Conservation (phyloP, 2,113 vertebrate genomes). For the Anguilla rostrata region DNA sequence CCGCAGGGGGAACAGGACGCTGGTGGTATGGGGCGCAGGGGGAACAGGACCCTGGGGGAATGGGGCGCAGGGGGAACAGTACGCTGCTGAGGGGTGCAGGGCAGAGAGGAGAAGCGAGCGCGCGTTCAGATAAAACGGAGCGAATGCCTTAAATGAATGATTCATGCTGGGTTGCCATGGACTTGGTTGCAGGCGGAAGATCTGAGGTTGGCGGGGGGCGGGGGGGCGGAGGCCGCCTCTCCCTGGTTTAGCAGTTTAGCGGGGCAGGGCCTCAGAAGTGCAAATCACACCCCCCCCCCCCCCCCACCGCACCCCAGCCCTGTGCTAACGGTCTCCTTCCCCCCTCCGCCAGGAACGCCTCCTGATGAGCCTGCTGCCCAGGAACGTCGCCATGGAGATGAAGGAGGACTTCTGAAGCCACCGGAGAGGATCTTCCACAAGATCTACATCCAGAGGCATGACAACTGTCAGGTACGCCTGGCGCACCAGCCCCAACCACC, state of each 20-base stretch:
- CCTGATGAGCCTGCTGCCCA: slow-evolving; percentile 95
- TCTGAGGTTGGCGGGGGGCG: neutral
- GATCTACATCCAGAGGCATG: slow-evolving; percentile 98
- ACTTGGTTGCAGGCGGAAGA: neutral
- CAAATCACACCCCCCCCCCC: neutral
- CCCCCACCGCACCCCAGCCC: too few species aligned
- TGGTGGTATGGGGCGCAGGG: too few species aligned
- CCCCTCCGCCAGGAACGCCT: slow-evolving; percentile 84
- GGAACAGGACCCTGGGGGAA: too few species aligned
- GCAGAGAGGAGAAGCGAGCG: neutral
- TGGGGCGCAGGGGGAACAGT: too few species aligned
- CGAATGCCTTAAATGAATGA: neutral
- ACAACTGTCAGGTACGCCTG: slow-evolving; percentile 92
- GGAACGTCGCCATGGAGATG: slow-evolving; percentile 99
- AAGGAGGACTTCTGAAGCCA: slow-evolving; percentile 98
- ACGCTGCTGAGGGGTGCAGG: neutral
- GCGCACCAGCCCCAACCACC: too few species aligned
- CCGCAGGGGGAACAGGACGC: too few species aligned
- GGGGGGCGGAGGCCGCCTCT: neutral
- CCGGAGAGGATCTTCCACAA: slow-evolving; percentile 98
- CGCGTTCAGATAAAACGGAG: neutral
- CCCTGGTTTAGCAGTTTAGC: neutral
- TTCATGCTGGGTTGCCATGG: neutral
- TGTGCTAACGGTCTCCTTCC: neutral
- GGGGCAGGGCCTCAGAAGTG: neutral